Evolutionary conservation across 2,113 vertebrate species (phyloP).

Genomic region (Phaethornis superciliosus): DNA sequence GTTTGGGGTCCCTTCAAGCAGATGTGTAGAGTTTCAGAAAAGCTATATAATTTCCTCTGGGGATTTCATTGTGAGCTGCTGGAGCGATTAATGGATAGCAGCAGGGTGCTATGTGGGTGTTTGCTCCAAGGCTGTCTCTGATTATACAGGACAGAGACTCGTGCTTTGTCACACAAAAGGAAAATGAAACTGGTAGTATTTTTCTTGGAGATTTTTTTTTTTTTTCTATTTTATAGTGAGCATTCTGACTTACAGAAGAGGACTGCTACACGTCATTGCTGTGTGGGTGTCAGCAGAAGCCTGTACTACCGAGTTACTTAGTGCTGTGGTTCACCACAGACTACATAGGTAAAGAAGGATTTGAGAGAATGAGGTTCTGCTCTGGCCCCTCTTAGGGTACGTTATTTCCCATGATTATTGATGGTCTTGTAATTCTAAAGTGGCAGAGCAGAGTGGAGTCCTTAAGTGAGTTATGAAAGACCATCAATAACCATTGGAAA

Average conservation of each 20-base stretch:
- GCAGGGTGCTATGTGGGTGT: conserved; percentile 57
- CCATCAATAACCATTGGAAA: conserved; percentile 24
- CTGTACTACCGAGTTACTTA: background rate
- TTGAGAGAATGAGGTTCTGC: background rate
- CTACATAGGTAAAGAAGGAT: background rate
- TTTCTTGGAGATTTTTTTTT: background rate
- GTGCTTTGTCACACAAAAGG: conserved; percentile 42
- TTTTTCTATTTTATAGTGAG: background rate
- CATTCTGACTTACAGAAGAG: conserved; percentile 8
- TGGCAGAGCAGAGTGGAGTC: background rate
- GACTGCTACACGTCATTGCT: background rate
- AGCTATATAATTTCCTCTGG: conserved; percentile 27
- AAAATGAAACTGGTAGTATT: conserved; percentile 16
- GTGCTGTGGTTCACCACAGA: background rate
- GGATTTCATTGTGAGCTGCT: conserved; percentile 16
- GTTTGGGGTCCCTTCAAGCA: background rate
- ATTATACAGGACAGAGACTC: conserved; percentile 47
- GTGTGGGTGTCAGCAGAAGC: conserved; percentile 7
- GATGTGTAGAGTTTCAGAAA: background rate
- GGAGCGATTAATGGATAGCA: conserved; percentile 55
- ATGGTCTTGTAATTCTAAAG: background rate
- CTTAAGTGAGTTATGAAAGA: conserved; percentile 4
- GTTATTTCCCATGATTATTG: conserved; percentile 9
- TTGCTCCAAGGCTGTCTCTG: conserved; percentile 55
- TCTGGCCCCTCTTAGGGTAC: background rate